phyloP scores from a whole-genome alignment of 2,797 vertebrate genomes.

The Cossypha caffra region DNA sequence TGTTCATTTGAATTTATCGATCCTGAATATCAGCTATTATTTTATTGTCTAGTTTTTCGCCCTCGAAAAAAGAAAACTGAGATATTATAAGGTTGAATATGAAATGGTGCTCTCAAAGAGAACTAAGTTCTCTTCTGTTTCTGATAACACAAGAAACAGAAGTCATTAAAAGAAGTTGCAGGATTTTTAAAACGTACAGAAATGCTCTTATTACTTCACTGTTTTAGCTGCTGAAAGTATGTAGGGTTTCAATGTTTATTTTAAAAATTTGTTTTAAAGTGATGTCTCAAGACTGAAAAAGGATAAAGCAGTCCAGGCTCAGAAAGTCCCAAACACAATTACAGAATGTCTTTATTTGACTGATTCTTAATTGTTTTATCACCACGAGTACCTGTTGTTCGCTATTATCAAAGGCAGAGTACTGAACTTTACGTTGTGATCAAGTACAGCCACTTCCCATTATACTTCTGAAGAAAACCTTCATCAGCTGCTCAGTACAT shows the following conservation, averaged over 20 bases:
- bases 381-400: neutral
- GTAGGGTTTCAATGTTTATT: neutral
- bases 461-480: neutral
- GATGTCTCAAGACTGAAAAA: neutral
- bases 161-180: neutral
- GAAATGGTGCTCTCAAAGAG: neutral
- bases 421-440: neutral
- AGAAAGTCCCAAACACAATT: neutral
- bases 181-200: neutral
- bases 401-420: neutral
- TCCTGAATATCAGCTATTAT: neutral
- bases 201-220: neutral
- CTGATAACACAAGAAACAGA: neutral
- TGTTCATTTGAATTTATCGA: neutral
- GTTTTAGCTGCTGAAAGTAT: neutral
- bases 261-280: neutral
- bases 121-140: neutral
- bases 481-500: neutral
- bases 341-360: neutral
- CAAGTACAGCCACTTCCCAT: neutral
- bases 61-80: neutral
- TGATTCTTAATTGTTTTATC: neutral
- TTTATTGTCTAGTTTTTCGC: neutral
- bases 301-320: neutral
- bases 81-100: neutral